These are phyloP conservation scores for Thalassoma bifasciatum DNA, from an alignment of 2,113 vertebrate species.

Conservation along the genomic window DNA sequence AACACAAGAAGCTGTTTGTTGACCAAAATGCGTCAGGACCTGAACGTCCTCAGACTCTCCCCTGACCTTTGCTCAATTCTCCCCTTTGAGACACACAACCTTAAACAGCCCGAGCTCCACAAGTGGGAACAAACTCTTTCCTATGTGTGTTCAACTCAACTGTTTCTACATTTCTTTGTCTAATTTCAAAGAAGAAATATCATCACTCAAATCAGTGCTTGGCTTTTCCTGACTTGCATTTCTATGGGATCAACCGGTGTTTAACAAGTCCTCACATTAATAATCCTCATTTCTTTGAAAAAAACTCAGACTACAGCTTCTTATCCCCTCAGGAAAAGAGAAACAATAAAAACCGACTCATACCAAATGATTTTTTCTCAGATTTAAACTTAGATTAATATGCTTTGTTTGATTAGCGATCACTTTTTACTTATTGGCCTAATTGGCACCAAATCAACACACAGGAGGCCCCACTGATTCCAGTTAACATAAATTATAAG, in stretches of 20 bases:
- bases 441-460: not conserved
- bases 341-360: no score
- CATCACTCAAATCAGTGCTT: slow-evolving; percentile 18
- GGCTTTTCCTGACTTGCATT: slow-evolving; percentile 37
- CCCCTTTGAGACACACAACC: slow-evolving; percentile 15
- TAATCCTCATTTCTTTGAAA: slow-evolving; percentile 14
- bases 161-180: slow-evolving; percentile 30
- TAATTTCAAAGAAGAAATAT: slow-evolving; percentile 24
- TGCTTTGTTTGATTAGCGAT: not conserved
- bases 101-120: slow-evolving; percentile 12
- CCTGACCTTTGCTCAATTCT: slow-evolving; percentile 39
- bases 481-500: not conserved
- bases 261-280: slow-evolving; percentile 45
- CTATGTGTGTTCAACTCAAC: slow-evolving; percentile 19
- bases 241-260: slow-evolving; percentile 38
- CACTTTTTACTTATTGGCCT: not conserved
- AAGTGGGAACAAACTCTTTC: slow-evolving; percentile 33
- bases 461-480: not conserved
- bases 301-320: no score
- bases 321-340: no score
- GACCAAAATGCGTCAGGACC: slow-evolving; percentile 31
- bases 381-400: no score
- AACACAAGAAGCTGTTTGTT: slow-evolving; percentile 29
- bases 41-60: slow-evolving; percentile 25
- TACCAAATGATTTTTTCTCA: no score